Evolutionary conservation across 2,888 invertebrate genomes (phyloP).

Genomic region (Pachycephus smyrnensis): DNA sequence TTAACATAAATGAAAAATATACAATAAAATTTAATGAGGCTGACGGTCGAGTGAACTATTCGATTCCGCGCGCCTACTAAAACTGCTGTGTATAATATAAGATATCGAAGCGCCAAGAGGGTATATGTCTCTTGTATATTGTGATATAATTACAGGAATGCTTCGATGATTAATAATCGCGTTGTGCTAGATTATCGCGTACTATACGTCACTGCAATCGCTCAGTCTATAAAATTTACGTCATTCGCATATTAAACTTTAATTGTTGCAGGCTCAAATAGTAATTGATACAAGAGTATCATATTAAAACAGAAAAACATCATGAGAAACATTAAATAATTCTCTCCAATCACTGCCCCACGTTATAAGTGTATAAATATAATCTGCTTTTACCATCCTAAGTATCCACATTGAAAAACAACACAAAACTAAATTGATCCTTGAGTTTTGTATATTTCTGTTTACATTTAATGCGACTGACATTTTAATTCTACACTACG

Average conservation of each 20-base stretch:
- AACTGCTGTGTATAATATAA: not conserved
- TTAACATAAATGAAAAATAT: slow-evolving; percentile 32
- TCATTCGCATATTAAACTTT: not conserved
- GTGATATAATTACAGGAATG: not conserved
- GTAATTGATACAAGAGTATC: not conserved
- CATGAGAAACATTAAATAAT: not conserved
- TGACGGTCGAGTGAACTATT: not conserved
- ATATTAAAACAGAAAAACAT: not conserved
- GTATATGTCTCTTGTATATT: not conserved
- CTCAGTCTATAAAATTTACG: not conserved
- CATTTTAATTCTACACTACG: not conserved
- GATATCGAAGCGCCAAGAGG: not conserved
- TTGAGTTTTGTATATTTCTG: not conserved
- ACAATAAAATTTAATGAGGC: slow-evolving; percentile 17
- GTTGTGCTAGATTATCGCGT: not conserved
- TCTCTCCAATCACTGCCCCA: not conserved
- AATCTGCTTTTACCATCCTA: not conserved
- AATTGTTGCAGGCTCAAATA: not conserved
- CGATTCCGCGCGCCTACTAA: not conserved
- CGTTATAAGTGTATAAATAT: not conserved
- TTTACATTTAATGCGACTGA: not conserved
- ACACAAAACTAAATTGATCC: not conserved
- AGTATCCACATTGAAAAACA: not conserved
- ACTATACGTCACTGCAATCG: not conserved
- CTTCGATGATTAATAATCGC: not conserved